Evolutionary conservation across 2,888 invertebrate genomes (phyloP).

Genomic region (Peribatodes rhomboidaria): DNA sequence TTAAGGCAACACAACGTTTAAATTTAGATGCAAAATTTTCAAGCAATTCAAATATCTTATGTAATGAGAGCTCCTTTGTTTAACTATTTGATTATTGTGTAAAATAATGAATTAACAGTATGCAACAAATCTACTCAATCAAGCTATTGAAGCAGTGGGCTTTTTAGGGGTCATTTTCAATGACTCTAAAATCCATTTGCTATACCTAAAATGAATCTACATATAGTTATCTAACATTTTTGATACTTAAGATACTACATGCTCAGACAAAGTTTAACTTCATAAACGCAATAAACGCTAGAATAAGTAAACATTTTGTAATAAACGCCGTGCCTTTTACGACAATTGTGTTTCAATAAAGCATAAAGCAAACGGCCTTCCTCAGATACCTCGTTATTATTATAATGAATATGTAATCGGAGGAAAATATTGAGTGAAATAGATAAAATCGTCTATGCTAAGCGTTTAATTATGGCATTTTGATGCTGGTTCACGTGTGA

Average conservation of each 20-base stretch:
- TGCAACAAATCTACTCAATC: too few relatives aligned
- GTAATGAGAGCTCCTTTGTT: neutral
- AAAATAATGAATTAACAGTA: neutral
- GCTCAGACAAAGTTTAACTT: neutral
- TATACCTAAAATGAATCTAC: too few relatives aligned
- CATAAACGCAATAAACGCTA: constrained; percentile 14
- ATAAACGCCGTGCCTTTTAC: constrained; percentile 32
- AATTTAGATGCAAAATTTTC: constrained; percentile 13
- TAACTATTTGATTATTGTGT: neutral
- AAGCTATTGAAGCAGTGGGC: too few relatives aligned
- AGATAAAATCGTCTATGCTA: neutral
- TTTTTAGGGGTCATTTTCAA: neutral
- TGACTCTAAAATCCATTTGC: neutral
- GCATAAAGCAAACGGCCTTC: neutral
- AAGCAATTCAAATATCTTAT: neutral
- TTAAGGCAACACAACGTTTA: constrained; percentile 12
- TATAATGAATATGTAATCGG: neutral
- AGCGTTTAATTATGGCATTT: neutral
- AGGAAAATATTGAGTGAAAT: neutral
- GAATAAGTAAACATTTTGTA: constrained; percentile 29
- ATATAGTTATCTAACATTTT: too few relatives aligned
- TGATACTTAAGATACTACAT: neutral
- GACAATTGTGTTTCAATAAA: neutral
- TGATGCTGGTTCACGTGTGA: neutral
- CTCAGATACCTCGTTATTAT: neutral